Percentiles rank a stretch among this genome's conserved stretches.
Evolutionary conservation across 92 coral and sea anemone genomes (phyloP).

Genomic region (Virgularia gustaviana): DNA sequence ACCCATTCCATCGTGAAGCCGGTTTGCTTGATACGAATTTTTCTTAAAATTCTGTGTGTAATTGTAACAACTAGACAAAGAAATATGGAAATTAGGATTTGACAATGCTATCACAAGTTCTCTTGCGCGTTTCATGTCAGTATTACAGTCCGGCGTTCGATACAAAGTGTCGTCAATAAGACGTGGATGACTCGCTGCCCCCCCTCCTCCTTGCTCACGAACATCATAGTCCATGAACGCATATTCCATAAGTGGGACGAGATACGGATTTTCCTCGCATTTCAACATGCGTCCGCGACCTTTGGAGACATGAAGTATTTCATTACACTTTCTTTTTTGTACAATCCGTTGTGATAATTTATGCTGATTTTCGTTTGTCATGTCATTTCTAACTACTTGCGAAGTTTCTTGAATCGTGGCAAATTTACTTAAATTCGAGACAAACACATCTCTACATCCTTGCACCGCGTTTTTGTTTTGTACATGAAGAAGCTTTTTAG

Average conservation of each 20-base stretch:
- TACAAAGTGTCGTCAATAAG: background rate
- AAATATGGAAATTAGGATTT: background rate
- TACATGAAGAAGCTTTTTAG: background rate
- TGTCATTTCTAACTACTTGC: background rate
- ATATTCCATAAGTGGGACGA: background rate
- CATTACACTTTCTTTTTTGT: background rate
- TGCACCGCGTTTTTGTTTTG: background rate
- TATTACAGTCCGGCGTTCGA: too few species aligned
- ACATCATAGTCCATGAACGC: background rate
- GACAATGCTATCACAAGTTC: background rate
- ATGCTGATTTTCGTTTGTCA: background rate
- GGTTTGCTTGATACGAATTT: slow-evolving; percentile 47
- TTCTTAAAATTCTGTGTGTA: slow-evolving; percentile 46
- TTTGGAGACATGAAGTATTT: background rate
- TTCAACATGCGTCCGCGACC: background rate
- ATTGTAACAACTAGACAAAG: slow-evolving; percentile 36
- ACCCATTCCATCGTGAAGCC: slow-evolving; percentile 49
- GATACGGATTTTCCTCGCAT: background rate
- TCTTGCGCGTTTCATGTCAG: background rate
- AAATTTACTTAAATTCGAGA: background rate
- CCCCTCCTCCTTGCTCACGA: background rate
- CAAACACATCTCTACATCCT: background rate
- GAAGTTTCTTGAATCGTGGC: background rate
- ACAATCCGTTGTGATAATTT: background rate
- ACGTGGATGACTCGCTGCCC: background rate